Conservation (phyloP, 2,888 invertebrate species). For the Callosobruchus maculatus region DNA sequence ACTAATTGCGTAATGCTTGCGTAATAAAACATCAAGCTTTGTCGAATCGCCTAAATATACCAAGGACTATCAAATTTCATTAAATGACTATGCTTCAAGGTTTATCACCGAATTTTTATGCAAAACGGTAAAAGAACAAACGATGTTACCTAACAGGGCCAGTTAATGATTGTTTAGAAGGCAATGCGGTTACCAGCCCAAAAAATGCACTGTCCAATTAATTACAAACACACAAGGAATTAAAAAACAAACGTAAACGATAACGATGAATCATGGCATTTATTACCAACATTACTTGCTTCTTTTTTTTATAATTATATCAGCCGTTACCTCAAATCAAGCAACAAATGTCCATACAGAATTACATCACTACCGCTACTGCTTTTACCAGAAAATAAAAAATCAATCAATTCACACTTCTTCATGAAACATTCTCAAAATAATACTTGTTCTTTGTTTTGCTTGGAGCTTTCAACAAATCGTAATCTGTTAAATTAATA, state of each 20-base stretch:
- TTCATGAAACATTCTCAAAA: no score
- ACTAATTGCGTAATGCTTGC: not conserved
- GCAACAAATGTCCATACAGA: no score
- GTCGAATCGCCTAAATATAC: not conserved
- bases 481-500: no score
- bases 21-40: not conserved
- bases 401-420: no score
- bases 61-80: not conserved
- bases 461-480: no score
- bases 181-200: not conserved
- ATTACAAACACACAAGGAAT: not conserved
- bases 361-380: no score
- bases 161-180: not conserved
- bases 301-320: no score
- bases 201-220: not conserved
- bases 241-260: not conserved
- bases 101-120: not conserved
- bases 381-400: no score
- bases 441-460: no score
- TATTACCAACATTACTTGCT: not conserved
- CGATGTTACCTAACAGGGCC: not conserved
- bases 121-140: not conserved
- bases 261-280: not conserved
- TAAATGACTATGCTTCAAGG: not conserved
- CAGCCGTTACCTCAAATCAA: no score